Percentiles rank a stretch among this genome's conserved stretches.
phyloP scores from a whole-genome alignment of 1,140 invertebrate genomes.

The Latrodectus geometricus region DNA sequence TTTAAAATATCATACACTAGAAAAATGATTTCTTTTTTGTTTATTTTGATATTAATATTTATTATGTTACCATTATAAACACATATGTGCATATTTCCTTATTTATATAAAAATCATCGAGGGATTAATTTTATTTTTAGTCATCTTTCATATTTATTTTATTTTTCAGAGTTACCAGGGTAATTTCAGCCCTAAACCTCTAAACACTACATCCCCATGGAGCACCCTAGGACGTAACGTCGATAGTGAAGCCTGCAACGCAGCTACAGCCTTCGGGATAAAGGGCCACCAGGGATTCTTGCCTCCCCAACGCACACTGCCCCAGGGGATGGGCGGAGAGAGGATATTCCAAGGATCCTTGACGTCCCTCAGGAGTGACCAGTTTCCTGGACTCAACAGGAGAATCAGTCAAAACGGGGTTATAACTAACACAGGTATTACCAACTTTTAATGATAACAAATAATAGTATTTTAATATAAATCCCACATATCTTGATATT shows the following conservation, averaged over 20 bases:
- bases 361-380: constrained; percentile 32
- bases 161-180: constrained; percentile 41
- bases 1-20: too few species aligned
- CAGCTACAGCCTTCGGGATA: not conserved
- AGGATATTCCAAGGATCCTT: constrained; percentile 41
- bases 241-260: not conserved
- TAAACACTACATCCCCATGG: not conserved
- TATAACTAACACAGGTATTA: constrained; percentile 1
- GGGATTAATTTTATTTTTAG: too few species aligned
- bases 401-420: constrained; percentile 50
- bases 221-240: constrained; percentile 28
- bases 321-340: constrained; percentile 10
- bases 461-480: too few species aligned
- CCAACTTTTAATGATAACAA: too few species aligned
- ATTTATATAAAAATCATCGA: too few species aligned
- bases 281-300: constrained; percentile 29
- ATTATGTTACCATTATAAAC: too few species aligned
- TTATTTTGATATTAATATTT: too few species aligned
- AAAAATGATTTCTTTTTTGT: too few species aligned
- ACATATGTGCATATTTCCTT: too few species aligned
- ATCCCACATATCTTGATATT: too few species aligned
- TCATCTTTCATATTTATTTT: not conserved
- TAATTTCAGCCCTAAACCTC: constrained; percentile 14
- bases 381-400: constrained; percentile 20
- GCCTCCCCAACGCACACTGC: constrained; percentile 28